Percentiles rank a stretch among this genome's conserved stretches.
phyloP scores from a whole-genome alignment of 1,140 invertebrate species.

The Apis laboriosa region DNA sequence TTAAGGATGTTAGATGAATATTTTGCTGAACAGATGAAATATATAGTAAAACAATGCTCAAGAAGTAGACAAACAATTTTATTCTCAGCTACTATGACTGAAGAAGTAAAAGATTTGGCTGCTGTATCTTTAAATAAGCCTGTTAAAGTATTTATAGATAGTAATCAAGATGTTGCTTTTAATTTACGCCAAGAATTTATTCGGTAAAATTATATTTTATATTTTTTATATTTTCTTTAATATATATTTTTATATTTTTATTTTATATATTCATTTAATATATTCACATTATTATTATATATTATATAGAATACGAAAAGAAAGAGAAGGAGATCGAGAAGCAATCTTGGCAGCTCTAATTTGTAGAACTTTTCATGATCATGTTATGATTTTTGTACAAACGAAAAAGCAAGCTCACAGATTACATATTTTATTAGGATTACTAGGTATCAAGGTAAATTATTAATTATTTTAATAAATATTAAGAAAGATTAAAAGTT shows the following conservation, averaged over 20 bases:
- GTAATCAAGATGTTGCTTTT: conserved; percentile 96
- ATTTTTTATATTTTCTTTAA: no score
- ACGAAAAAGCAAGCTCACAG: conserved; percentile 97
- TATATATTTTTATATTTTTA: not conserved
- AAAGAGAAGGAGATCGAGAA: conserved; percentile 94
- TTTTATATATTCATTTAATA: not conserved
- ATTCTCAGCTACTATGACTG: conserved; percentile 99
- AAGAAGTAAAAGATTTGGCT: conserved; percentile 96
- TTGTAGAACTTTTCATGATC: conserved; percentile 95
- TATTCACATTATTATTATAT: not conserved
- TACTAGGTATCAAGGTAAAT: conserved; percentile 89
- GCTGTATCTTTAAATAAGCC: conserved; percentile 95
- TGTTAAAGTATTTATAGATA: conserved; percentile 96
- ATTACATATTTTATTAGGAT: conserved; percentile 93
- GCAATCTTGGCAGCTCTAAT: conserved; percentile 94
- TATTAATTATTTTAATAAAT: conserved; percentile 1
- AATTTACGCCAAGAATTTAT: conserved; percentile 98
- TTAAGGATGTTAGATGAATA: conserved; percentile 98
- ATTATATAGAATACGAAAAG: conserved; percentile 84
- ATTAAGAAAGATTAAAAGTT: not conserved
- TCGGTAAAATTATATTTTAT: conserved; percentile 80
- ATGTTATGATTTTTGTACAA: conserved; percentile 97
- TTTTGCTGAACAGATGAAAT: conserved; percentile 99
- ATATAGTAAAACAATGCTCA: conserved; percentile 95
- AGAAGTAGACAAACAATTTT: conserved; percentile 97